These are phyloP conservation scores for Calliopum simillimum DNA, from an alignment of 2,888 invertebrate genomes.

Conservation along the genomic window DNA sequence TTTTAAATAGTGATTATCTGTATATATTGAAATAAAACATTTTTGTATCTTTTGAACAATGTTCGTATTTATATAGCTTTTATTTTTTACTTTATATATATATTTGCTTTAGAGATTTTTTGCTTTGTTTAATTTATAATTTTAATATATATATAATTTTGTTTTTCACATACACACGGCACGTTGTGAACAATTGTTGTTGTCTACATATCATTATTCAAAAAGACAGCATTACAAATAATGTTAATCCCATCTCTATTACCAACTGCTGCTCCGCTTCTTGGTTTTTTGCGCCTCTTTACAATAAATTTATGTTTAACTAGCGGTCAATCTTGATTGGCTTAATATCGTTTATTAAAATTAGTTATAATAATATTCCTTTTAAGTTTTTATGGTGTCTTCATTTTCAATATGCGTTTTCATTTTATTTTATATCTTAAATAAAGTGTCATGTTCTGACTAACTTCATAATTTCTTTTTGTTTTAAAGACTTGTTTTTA, in stretches of 20 bases:
- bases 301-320: background rate
- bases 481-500: background rate
- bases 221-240: constrained; percentile 35
- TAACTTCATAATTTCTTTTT: constrained; percentile 16
- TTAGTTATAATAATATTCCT: background rate
- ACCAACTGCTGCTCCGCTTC: background rate
- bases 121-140: constrained; percentile 66
- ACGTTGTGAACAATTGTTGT: constrained; percentile 90
- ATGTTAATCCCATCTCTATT: constrained; percentile 12
- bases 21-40: constrained; percentile 29
- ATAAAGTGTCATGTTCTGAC: constrained; percentile 14
- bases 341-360: constrained; percentile 15
- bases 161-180: constrained; percentile 89
- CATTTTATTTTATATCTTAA: background rate
- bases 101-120: constrained; percentile 70
- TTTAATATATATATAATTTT: constrained; percentile 68
- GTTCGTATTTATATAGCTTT: constrained; percentile 55
- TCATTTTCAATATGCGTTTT: constrained; percentile 1
- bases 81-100: constrained; percentile 49
- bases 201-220: constrained; percentile 40
- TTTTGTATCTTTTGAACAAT: constrained; percentile 56
- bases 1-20: too few species aligned
- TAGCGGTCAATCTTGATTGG: constrained; percentile 23
- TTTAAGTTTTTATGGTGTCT: constrained; percentile 13
- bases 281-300: background rate